A percentile compares a stretch with the other conserved stretches of the same genome.
phyloP scores from a whole-genome alignment of 2,797 vertebrate species.

The Notolabrus celidotus region DNA sequence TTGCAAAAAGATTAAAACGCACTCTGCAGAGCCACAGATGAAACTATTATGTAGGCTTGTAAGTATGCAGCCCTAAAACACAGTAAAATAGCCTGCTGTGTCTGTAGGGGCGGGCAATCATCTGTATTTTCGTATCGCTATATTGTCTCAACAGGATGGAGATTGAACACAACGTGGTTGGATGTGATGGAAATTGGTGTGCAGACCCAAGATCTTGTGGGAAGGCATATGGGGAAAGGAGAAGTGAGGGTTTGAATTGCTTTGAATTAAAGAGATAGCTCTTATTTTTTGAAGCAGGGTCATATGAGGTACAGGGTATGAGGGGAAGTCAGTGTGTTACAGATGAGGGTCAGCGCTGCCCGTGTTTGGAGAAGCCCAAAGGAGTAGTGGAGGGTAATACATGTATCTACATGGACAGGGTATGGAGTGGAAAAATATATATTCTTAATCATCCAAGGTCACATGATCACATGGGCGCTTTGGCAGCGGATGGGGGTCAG shows the following conservation, averaged over 20 bases:
- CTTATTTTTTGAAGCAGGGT: neutral
- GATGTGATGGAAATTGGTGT: neutral
- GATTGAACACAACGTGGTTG: neutral
- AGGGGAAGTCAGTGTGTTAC: neutral
- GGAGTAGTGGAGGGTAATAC: neutral
- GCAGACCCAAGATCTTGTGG: neutral
- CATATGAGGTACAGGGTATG: neutral
- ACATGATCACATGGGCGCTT: too few species aligned
- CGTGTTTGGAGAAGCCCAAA: neutral
- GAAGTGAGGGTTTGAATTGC: neutral
- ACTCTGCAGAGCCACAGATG: conserved; percentile 17
- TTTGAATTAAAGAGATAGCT: conserved; percentile 1
- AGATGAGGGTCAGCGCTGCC: too few species aligned
- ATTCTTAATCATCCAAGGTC: too few species aligned
- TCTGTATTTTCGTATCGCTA: neutral
- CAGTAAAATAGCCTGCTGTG: conserved; percentile 30
- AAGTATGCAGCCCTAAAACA: conserved; percentile 9
- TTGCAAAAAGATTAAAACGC: conserved; percentile 39
- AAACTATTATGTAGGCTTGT: conserved; percentile 15
- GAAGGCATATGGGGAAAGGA: neutral
- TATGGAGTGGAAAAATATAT: too few species aligned
- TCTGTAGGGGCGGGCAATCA: conserved; percentile 2
- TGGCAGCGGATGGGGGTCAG: too few species aligned
- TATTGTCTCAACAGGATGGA: neutral
- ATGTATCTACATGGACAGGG: too few species aligned